phyloP scores from a whole-genome alignment of 2,888 invertebrate species.

The Erebia ligea region DNA sequence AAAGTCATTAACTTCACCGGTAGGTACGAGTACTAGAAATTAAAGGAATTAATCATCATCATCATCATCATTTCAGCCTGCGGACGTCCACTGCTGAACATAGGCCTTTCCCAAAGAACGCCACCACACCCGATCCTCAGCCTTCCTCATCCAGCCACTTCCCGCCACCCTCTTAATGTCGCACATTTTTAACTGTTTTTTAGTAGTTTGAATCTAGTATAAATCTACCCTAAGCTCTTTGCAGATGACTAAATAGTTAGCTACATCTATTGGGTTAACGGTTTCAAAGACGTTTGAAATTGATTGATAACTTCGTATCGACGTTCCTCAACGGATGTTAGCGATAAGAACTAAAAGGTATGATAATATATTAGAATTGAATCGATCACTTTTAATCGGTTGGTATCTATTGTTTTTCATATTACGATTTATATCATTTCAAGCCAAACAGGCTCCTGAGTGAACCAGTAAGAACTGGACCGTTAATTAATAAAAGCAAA shows the following conservation, averaged over 20 bases:
- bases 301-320: conserved; percentile 57
- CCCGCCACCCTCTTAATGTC: too few species aligned
- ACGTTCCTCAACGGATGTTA: conserved; percentile 40
- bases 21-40: too few species aligned
- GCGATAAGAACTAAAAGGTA: conserved; percentile 43
- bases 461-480: not conserved
- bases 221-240: conserved; percentile 43
- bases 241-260: conserved; percentile 63
- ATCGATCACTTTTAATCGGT: conserved; percentile 45
- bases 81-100: too few species aligned
- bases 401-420: conserved; percentile 26
- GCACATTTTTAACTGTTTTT: too few species aligned
- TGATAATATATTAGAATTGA: conserved; percentile 56
- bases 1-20: too few species aligned
- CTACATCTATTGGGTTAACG: conserved; percentile 67
- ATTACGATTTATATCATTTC: conserved; percentile 16
- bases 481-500: not conserved
- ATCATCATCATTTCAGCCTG: too few species aligned
- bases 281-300: conserved; percentile 70
- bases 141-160: too few species aligned
- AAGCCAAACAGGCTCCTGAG: conserved; percentile 11
- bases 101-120: too few species aligned
- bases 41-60: too few species aligned
- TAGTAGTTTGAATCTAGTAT: conserved; percentile 6
- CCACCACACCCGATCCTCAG: too few species aligned